These are phyloP conservation scores for Asobara japonica DNA, from an alignment of 1,140 invertebrate species.

Conservation along the genomic window DNA sequence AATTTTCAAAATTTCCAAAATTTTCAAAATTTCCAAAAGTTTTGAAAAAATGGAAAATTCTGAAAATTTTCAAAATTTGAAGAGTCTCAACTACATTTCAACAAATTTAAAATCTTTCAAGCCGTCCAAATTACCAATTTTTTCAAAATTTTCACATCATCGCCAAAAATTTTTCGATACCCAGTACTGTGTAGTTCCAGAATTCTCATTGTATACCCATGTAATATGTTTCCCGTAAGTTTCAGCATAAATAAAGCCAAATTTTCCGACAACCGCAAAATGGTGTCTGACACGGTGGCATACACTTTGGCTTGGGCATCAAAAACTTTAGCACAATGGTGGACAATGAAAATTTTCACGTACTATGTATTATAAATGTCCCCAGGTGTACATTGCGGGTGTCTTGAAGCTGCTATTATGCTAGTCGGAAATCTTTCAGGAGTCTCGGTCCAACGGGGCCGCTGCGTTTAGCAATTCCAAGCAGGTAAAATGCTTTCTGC, in stretches of 20 bases:
- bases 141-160: no score
- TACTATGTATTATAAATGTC: background rate
- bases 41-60: no score
- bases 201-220: background rate
- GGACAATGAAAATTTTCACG: background rate
- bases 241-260: conserved; percentile 8
- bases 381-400: background rate
- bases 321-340: background rate
- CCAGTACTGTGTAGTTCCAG: no score
- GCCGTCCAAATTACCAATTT: no score
- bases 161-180: no score
- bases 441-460: background rate
- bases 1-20: no score
- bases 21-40: no score
- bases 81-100: no score
- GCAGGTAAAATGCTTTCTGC: background rate
- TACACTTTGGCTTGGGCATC: no score
- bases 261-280: conserved; percentile 5
- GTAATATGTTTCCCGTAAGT: background rate
- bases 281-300: background rate
- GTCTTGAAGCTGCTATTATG: background rate
- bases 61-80: no score
- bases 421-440: background rate
- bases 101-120: no score
- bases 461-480: conserved; percentile 1